Percentiles rank a stretch among this genome's conserved stretches.
Evolutionary conservation across 2,888 invertebrate genomes (phyloP).

Genomic region (Cryptosula pallasiana): DNA sequence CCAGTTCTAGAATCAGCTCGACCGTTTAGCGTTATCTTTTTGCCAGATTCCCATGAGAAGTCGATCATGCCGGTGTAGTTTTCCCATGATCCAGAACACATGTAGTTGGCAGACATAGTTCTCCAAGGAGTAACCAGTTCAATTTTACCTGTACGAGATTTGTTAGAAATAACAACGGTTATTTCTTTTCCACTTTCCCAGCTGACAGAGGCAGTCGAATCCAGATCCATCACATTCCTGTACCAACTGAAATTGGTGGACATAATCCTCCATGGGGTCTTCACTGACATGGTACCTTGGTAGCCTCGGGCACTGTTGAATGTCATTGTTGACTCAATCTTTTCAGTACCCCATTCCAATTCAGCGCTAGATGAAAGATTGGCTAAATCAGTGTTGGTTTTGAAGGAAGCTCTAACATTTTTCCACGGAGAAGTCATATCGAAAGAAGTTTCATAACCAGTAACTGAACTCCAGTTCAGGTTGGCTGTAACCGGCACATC

Average conservation of each 20-base stretch:
- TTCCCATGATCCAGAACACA: background rate
- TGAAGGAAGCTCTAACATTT: slow-evolving; percentile 25
- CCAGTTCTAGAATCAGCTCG: background rate
- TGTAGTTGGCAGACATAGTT: background rate
- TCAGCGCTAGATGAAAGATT: slow-evolving; percentile 14
- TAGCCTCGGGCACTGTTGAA: slow-evolving; percentile 24
- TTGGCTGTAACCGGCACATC: slow-evolving; percentile 14
- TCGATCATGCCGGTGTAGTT: background rate
- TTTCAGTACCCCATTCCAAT: slow-evolving; percentile 8
- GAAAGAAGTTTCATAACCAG: background rate
- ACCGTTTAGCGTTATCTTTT: slow-evolving; percentile 23
- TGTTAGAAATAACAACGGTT: background rate
- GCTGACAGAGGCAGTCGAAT: background rate
- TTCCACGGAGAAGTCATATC: slow-evolving; percentile 25
- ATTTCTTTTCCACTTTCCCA: slow-evolving; percentile 13
- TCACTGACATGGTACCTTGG: background rate
- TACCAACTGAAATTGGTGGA: slow-evolving; percentile 20
- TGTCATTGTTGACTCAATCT: slow-evolving; percentile 18
- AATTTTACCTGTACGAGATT: background rate
- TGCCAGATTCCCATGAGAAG: slow-evolving; percentile 22
- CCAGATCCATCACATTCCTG: background rate
- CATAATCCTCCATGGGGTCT: slow-evolving; percentile 16
- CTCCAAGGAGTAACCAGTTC: slow-evolving; percentile 2
- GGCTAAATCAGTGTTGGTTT: slow-evolving; percentile 25
- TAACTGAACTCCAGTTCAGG: background rate